These are phyloP conservation scores for human DNA, from an alignment of 2,113 vertebrate genomes.

Conservation along the genomic window GRCh38 chr12:70385501-70386000, in stretches of 20 bases:
- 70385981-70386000: neutral
- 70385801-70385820: neutral
- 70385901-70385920: neutral
- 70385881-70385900: neutral
- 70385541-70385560: neutral
- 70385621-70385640: neutral
- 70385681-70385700: neutral
- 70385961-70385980: neutral
- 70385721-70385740: neutral
- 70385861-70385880: neutral
- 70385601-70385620: neutral
- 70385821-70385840: neutral
- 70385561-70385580: neutral
- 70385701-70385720: neutral
- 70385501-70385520: conserved; percentile 32
- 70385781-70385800: neutral
- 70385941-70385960: neutral
- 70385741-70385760: neutral
- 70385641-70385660: neutral
- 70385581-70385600: neutral
- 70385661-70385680: neutral
- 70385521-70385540: neutral
- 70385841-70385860: neutral
- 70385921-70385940: neutral
- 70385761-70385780: neutral